Evolutionary conservation across 1,140 invertebrate species (phyloP), one percentile per base, ranked within the genome.

Genomic region (Samia ricini): DNA sequence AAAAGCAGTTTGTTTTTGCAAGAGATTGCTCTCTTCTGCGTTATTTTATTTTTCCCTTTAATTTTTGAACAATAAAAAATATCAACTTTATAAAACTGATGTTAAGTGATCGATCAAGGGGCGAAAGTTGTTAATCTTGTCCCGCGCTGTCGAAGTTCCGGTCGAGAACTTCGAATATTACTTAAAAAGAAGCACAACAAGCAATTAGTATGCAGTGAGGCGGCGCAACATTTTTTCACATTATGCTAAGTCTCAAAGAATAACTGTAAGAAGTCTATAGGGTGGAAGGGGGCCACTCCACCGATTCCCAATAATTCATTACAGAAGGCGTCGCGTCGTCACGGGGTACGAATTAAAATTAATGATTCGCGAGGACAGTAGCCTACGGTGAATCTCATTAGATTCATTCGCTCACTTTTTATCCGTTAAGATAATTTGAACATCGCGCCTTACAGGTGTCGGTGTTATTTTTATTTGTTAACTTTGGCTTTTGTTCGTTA

Each of bases 221-320:
- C 72, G 74, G 77, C 82, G 71, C 62, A 83, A 86, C 84, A 88
- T 90, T 90, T 90, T 89, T 90, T 88, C 74, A 88, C 85, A 90
- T 90, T 88, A 90, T 90, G 83, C 81, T 88, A 87, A 88, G 83
- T 83, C 83, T 74, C 70, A 72, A 83, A 85, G 85, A 87, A 85
- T 87, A 87, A 88, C 71, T 79, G 77, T 81, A 76, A 72, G 73
- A 84, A 82, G 78, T 79, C 69, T 71, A 63, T 57, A 66, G 72
- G 76, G 72, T 56, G 67, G 72, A 65, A 74, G 66, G 80, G 74
- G 76, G 71, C 79, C 72, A 76, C 82, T 83, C 74, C 75, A 79
- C 77, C 82, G 81, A 86, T 88, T 85, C 78, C 88, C 88, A 85
- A 90, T 90, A 88, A 90, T 88, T 88, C 88, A 90, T 90, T 88